Evolutionary conservation across 37 sponge, comb jelly and placozoan genomes (phyloP).

Genomic region (Spongia lamella): DNA sequence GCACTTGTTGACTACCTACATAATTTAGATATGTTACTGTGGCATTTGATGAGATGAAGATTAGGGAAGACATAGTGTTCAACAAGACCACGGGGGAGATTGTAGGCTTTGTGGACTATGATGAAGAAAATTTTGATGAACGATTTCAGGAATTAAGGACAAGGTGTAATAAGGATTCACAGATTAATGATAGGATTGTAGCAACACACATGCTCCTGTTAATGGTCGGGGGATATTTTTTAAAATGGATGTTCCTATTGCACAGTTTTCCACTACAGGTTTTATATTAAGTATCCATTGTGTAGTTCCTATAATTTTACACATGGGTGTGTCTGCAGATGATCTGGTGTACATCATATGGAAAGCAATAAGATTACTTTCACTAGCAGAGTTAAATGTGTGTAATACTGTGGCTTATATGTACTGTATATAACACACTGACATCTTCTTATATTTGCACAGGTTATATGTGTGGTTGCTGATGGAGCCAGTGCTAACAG

Average conservation of each 20-base stretch:
- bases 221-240: constrained; percentile 39
- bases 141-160: no score
- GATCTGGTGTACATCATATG: constrained; percentile 3
- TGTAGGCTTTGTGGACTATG: constrained; percentile 23
- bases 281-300: no score
- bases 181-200: no score
- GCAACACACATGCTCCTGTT: constrained; percentile 42
- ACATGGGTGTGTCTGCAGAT: no score
- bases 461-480: not conserved
- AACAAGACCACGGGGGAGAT: constrained; percentile 16
- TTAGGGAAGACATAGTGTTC: constrained; percentile 36
- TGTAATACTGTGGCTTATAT: no score
- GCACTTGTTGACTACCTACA: not conserved
- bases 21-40: constrained; percentile 4
- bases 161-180: no score
- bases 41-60: constrained; percentile 49
- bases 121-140: constrained; percentile 15
- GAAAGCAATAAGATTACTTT: constrained; percentile 1
- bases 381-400: not conserved
- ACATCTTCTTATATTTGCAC: no score
- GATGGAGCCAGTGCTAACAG: constrained; percentile 4
- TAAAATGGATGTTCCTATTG: constrained; percentile 23
- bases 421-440: no score
- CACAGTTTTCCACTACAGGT: constrained; percentile 34
- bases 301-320: no score